phyloP scores from a whole-genome alignment of 2,888 invertebrate genomes.

The Julus scanicus region DNA sequence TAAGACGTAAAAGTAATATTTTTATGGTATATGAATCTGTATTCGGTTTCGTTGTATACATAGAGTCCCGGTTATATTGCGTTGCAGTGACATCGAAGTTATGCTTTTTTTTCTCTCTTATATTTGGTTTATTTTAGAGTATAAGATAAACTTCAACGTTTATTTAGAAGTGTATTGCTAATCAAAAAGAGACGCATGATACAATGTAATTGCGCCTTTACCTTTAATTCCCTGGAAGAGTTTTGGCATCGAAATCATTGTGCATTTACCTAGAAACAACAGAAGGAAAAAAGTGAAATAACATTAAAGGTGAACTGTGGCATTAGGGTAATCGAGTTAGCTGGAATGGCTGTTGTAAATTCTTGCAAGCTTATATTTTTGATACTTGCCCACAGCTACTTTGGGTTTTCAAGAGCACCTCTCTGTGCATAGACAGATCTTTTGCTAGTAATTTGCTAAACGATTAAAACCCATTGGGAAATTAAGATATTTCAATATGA shows the following conservation, averaged over 20 bases:
- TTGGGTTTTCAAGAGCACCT: neutral
- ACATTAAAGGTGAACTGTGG: slow-evolving; percentile 17
- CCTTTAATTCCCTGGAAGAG: slow-evolving; percentile 36
- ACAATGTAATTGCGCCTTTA: slow-evolving; percentile 1
- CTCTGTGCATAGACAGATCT: slow-evolving; percentile 18
- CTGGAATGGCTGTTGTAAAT: neutral
- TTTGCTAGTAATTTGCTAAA: slow-evolving; percentile 39
- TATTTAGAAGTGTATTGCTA: slow-evolving; percentile 11
- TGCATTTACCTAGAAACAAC: slow-evolving; percentile 12
- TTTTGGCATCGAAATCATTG: neutral
- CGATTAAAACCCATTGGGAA: slow-evolving; percentile 39
- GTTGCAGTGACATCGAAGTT: neutral
- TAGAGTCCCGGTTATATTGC: neutral
- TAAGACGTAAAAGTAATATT: slow-evolving; percentile 14
- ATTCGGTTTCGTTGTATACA: neutral
- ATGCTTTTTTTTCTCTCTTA: neutral
- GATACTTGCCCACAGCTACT: neutral
- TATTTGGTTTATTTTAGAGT: slow-evolving; percentile 11
- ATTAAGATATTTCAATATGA: slow-evolving; percentile 42
- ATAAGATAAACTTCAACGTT: neutral
- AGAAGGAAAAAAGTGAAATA: neutral
- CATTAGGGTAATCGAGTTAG: slow-evolving; percentile 1
- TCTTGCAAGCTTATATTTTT: neutral
- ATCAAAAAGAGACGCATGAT: neutral
- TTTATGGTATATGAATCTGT: slow-evolving; percentile 4